Evolutionary conservation across 1,140 invertebrate species (phyloP).

Genomic region (Tribolium castaneum): DNA sequence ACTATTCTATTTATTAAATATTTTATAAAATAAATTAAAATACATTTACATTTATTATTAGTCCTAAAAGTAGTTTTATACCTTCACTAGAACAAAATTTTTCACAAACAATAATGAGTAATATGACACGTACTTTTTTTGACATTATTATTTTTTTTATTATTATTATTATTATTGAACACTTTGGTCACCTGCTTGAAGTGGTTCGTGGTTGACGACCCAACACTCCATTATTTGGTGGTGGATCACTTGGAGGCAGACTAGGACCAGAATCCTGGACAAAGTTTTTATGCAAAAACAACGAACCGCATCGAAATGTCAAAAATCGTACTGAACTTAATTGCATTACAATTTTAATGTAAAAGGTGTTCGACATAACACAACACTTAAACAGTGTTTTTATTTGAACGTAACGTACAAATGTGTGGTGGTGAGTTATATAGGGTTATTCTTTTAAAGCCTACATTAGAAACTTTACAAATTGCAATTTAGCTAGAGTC

Average conservation of each 20-base stretch:
- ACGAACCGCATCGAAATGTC: slow-evolving; percentile 14
- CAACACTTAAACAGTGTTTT: too few relatives aligned
- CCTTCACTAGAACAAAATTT: slow-evolving; percentile 11
- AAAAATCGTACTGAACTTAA: slow-evolving; percentile 22
- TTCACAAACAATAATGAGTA: slow-evolving; percentile 44
- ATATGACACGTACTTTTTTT: slow-evolving; percentile 42
- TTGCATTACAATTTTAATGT: background rate
- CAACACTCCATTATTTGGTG: slow-evolving; percentile 46
- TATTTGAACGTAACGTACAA: too few relatives aligned
- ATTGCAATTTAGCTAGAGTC: too few relatives aligned
- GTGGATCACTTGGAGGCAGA: slow-evolving; percentile 30
- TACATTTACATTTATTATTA: slow-evolving; percentile 37
- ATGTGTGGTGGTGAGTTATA: too few relatives aligned
- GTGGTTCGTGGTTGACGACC: slow-evolving; percentile 46
- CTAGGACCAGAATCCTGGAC: slow-evolving; percentile 55
- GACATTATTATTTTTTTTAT: background rate
- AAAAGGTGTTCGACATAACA: background rate
- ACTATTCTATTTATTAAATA: slow-evolving; percentile 41
- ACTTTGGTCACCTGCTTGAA: slow-evolving; percentile 56
- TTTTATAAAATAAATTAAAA: slow-evolving; percentile 47
- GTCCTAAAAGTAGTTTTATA: slow-evolving; percentile 21
- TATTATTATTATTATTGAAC: slow-evolving; percentile 15
- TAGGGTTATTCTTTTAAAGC: too few relatives aligned
- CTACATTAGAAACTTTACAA: too few relatives aligned
- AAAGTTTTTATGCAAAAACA: background rate